These are phyloP conservation scores for Thunnus albacares DNA, from an alignment of 2,797 vertebrate genomes.

Conservation along the genomic window DNA sequence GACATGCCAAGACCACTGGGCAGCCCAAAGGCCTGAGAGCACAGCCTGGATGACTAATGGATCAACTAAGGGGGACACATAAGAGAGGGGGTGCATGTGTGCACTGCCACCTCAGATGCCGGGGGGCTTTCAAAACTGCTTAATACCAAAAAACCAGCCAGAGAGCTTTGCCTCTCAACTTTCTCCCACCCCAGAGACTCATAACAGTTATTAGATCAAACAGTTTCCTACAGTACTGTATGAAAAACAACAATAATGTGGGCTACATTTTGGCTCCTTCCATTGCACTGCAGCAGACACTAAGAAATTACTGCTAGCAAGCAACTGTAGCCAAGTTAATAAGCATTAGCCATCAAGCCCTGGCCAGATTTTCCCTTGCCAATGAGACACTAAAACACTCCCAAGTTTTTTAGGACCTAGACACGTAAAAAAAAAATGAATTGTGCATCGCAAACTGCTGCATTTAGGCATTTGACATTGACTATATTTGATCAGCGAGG, in stretches of 20 bases:
- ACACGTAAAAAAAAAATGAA: slow-evolving; percentile 22
- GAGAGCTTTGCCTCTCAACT: slow-evolving; percentile 27
- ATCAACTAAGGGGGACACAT: slow-evolving; percentile 12
- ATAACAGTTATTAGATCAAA: slow-evolving; percentile 47
- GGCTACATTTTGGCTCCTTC: slow-evolving; percentile 39
- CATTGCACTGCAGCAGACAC: slow-evolving; percentile 43
- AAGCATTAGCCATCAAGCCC: slow-evolving; percentile 46
- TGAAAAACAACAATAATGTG: slow-evolving; percentile 44
- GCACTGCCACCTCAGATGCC: slow-evolving; percentile 21
- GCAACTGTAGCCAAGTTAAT: slow-evolving; percentile 57
- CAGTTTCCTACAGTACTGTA: slow-evolving; percentile 20
- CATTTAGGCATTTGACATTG: background rate
- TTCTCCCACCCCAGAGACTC: slow-evolving; percentile 33
- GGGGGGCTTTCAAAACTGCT: slow-evolving; percentile 24
- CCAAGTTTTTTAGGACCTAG: slow-evolving; percentile 24
- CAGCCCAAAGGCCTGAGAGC: slow-evolving; percentile 14
- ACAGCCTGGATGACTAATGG: slow-evolving; percentile 22
- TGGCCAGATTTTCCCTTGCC: slow-evolving; percentile 21
- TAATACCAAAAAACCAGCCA: slow-evolving; percentile 46
- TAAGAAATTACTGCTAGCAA: slow-evolving; percentile 40
- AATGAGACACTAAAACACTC: slow-evolving; percentile 37
- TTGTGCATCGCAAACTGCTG: slow-evolving; percentile 7
- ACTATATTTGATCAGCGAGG: slow-evolving; percentile 1
- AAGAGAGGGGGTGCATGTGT: slow-evolving; percentile 12
- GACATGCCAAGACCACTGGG: slow-evolving; percentile 45